These are phyloP conservation scores for Morpho achilles DNA, from an alignment of 2,888 invertebrate species.

Conservation along the genomic window DNA sequence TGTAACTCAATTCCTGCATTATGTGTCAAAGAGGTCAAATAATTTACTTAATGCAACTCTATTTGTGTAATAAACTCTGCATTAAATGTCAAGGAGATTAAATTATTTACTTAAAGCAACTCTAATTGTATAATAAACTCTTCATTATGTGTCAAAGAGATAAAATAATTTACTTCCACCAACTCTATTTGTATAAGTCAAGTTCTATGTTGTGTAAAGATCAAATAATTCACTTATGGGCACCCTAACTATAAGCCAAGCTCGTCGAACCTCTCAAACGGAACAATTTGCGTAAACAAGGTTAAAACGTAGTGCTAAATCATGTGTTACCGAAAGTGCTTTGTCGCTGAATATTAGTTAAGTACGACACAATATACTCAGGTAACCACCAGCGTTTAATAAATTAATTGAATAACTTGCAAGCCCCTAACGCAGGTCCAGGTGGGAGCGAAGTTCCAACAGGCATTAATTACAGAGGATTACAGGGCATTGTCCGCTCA, in stretches of 20 bases:
- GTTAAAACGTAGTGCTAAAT: constrained; percentile 18
- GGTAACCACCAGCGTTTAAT: constrained; percentile 8
- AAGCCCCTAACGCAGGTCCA: constrained; percentile 31
- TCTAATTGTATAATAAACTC: too few relatives aligned
- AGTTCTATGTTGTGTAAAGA: too few relatives aligned
- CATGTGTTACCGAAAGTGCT: constrained; percentile 21
- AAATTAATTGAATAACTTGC: constrained; percentile 19
- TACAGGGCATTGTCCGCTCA: constrained; percentile 47
- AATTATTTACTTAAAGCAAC: too few relatives aligned
- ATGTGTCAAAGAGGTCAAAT: too few relatives aligned
- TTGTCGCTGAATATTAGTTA: constrained; percentile 21
- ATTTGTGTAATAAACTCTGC: too few relatives aligned
- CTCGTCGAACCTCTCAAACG: constrained; percentile 14
- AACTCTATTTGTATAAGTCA: too few relatives aligned
- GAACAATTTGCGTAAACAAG: constrained; percentile 19
- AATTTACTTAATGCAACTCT: too few relatives aligned
- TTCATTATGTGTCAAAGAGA: too few relatives aligned
- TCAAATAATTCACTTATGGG: too few relatives aligned
- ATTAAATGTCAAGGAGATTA: too few relatives aligned
- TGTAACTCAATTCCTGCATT: too few relatives aligned
- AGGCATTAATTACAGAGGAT: constrained; percentile 52
- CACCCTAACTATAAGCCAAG: not conserved
- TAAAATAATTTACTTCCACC: too few relatives aligned
- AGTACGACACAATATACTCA: constrained; percentile 6
- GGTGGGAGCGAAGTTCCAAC: constrained; percentile 51